Evolutionary conservation across 2,797 vertebrate genomes (phyloP), one percentile per base, ranked within the genome.

Genomic region (Antennarius maculatus): DNA sequence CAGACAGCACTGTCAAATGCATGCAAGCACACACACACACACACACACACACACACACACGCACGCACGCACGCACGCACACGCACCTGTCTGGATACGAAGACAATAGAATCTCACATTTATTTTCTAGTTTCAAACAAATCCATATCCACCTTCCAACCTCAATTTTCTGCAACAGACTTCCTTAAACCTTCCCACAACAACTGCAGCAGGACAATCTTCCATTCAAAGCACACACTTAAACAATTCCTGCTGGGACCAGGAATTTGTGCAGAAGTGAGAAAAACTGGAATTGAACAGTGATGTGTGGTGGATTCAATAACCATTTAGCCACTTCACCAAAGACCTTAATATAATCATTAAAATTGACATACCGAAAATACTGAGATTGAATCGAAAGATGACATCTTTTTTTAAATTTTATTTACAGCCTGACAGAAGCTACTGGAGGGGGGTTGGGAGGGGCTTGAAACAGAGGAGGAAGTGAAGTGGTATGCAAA

Each of bases 401-500:
- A 59, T 56, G 56, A 71, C 72, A 69, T 63, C 51, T 64, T 48
- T 81, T 89, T 73, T n/a, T n/a, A n/a, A n/a, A n/a, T n/a, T n/a
- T 80, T 84, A 81, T 86, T 79, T 85, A 86, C 74, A 85, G 80
- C 67, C 61, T 59, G 62, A 60, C 56, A 76, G 81, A 87, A 67
- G 69, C 14, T 48, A 49, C 59, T 45, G 57, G 63, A 55, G 23
- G 23, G 41, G 47, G 27, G 9, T 5, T 16, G 50, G 39, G 27
- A 15, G 39, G 43, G 9, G 16, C 34, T 66, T 64, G 55, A 71
- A 70, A 60, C 66, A 65, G 66, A 27, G 71, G 71, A 62, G 72
- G 54, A 66, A 69, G 50, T 70, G 68, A 84, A 81, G 79, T 75
- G 58, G 54, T 83, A 93, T 90, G 86, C 85, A 87, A 92, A 92